Conservation (phyloP, 2,797 vertebrate species). For the Pseudochaenichthys georgianus region DNA sequence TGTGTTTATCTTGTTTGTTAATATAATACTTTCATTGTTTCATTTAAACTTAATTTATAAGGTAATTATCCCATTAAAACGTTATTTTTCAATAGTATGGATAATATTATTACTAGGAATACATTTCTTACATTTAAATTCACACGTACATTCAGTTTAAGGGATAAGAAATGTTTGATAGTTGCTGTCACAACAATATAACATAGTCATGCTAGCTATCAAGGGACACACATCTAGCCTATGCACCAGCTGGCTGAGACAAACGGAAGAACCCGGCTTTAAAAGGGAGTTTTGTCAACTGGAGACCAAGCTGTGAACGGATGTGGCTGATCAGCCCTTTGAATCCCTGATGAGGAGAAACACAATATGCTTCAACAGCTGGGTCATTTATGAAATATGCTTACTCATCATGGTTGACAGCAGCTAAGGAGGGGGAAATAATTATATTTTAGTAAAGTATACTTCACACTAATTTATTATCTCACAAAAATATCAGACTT, state of each 20-base stretch:
- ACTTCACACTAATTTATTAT: constrained; percentile 11
- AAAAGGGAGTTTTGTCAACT: constrained; percentile 61
- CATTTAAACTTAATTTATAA: background rate
- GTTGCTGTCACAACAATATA: constrained; percentile 34
- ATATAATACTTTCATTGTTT: background rate
- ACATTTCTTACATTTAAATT: background rate
- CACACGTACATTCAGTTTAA: constrained; percentile 11
- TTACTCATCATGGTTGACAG: constrained; percentile 68
- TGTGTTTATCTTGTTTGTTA: background rate
- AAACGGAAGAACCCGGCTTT: constrained; percentile 36
- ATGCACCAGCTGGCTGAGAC: constrained; percentile 58
- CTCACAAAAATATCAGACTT: background rate
- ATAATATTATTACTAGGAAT: background rate
- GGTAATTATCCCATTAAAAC: background rate
- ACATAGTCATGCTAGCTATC: constrained; percentile 17
- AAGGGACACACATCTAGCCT: constrained; percentile 52
- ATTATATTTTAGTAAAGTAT: constrained; percentile 28
- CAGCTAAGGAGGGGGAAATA: constrained; percentile 1
- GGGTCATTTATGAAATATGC: constrained; percentile 77
- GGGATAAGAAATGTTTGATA: constrained; percentile 33
- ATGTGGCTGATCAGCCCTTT: constrained; percentile 67
- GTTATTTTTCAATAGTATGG: background rate
- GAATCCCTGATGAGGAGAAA: constrained; percentile 74
- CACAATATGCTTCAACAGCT: constrained; percentile 79
- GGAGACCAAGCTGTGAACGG: constrained; percentile 59